Evolutionary conservation across 1,140 invertebrate genomes (phyloP).

Genomic region (Venturia canescens): DNA sequence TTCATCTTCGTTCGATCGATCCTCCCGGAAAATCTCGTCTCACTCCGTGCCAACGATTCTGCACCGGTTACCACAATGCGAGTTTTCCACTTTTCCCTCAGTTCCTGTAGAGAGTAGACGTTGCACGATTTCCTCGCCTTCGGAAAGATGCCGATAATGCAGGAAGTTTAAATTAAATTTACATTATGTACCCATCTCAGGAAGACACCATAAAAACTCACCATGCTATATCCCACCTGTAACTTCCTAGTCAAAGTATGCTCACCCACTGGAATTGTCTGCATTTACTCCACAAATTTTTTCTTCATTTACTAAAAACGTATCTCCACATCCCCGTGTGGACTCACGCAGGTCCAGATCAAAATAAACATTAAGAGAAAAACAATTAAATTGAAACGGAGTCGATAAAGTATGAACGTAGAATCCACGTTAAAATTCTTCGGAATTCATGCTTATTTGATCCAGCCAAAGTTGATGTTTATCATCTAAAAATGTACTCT

Average conservation of each 20-base stretch:
- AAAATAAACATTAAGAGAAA: too few relatives aligned
- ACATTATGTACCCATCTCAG: slow-evolving; percentile 46
- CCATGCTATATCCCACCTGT: not conserved
- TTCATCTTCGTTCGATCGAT: slow-evolving; percentile 25
- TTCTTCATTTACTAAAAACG: not conserved
- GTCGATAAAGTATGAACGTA: too few relatives aligned
- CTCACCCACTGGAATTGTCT: slow-evolving; percentile 26
- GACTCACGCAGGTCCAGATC: too few relatives aligned
- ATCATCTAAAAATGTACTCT: not conserved
- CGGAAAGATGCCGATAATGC: slow-evolving; percentile 48
- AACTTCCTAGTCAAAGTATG: slow-evolving; percentile 37
- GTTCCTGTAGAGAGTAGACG: not conserved
- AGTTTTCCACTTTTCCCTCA: slow-evolving; percentile 37
- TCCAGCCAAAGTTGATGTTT: too few relatives aligned
- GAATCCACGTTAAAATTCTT: too few relatives aligned
- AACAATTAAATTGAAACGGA: too few relatives aligned
- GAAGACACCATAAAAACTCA: slow-evolving; percentile 1
- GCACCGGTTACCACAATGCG: slow-evolving; percentile 38
- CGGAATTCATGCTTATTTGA: too few relatives aligned
- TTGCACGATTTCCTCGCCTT: not conserved
- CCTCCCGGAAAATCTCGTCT: slow-evolving; percentile 31
- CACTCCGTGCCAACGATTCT: slow-evolving; percentile 11
- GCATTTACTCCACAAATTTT: slow-evolving; percentile 16
- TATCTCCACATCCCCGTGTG: not conserved
- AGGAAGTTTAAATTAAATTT: slow-evolving; percentile 56